Evolutionary conservation across 2,888 invertebrate genomes (phyloP).

Genomic region (Ormyrus nitidulus): DNA sequence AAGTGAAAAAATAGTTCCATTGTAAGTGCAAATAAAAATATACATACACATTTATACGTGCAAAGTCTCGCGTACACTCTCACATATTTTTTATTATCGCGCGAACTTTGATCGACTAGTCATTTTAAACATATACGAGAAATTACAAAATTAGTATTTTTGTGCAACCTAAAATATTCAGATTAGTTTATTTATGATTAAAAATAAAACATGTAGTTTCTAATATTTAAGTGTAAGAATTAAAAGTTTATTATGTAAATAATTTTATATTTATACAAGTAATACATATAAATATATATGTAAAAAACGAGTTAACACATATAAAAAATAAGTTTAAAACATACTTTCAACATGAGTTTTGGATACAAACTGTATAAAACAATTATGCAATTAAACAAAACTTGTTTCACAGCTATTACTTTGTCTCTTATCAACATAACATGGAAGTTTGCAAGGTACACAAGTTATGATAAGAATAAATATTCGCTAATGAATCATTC

Average conservation of each 20-base stretch:
- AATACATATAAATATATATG: background rate
- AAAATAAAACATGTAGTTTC: too few species aligned
- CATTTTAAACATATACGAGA: too few species aligned
- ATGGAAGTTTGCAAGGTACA: constrained; percentile 74
- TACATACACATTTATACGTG: too few species aligned
- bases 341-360: background rate
- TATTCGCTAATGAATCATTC: constrained; percentile 1
- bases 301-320: background rate
- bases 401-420: constrained; percentile 13
- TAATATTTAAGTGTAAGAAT: too few species aligned
- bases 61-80: too few species aligned
- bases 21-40: too few species aligned
- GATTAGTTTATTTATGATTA: too few species aligned
- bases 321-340: background rate
- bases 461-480: constrained; percentile 26
- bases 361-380: constrained; percentile 1
- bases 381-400: constrained; percentile 3
- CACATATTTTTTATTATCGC: too few species aligned
- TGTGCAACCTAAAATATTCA: too few species aligned
- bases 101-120: too few species aligned
- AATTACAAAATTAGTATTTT: too few species aligned
- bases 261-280: constrained; percentile 3
- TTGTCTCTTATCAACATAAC: constrained; percentile 3
- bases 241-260: background rate
- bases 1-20: too few species aligned